phyloP scores from a whole-genome alignment of 2,797 vertebrate species.

The Ispidina picta region DNA sequence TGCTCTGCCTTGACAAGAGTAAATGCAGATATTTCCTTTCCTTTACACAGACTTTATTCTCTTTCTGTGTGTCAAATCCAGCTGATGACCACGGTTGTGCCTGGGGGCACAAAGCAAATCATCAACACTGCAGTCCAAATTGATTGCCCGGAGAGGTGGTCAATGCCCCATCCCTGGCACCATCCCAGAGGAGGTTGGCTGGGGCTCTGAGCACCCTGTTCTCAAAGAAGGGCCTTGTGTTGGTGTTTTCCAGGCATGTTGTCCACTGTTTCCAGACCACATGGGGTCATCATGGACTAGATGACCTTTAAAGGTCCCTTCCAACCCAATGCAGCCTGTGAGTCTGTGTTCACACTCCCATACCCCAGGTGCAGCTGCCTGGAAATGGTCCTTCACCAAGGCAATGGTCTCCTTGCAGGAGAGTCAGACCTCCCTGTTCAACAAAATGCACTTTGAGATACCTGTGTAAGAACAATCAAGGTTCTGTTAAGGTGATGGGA shows the following conservation, averaged over 20 bases:
- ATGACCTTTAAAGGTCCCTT: too few relatives aligned
- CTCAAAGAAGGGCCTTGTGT: rapidly evolving
- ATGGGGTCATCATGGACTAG: neutral
- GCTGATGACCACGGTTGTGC: neutral
- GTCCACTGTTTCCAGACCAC: neutral
- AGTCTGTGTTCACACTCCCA: neutral
- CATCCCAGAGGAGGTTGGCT: rapidly evolving
- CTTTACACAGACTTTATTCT: neutral
- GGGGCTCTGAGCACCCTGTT: neutral
- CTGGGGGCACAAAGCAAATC: neutral
- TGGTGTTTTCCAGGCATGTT: neutral
- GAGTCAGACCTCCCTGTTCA: neutral
- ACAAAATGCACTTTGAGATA: neutral
- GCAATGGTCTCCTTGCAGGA: neutral
- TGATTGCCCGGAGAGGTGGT: neutral
- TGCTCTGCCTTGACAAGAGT: neutral
- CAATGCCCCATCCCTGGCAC: neutral
- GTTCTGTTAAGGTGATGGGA: neutral
- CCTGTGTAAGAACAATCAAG: rapidly evolving
- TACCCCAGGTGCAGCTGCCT: neutral
- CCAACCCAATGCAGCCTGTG: too few relatives aligned
- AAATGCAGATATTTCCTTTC: neutral
- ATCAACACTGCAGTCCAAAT: neutral
- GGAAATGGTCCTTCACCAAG: neutral
- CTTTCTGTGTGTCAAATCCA: neutral